Conservation (phyloP, 2,888 invertebrate genomes). For the Orthosia cruda region DNA sequence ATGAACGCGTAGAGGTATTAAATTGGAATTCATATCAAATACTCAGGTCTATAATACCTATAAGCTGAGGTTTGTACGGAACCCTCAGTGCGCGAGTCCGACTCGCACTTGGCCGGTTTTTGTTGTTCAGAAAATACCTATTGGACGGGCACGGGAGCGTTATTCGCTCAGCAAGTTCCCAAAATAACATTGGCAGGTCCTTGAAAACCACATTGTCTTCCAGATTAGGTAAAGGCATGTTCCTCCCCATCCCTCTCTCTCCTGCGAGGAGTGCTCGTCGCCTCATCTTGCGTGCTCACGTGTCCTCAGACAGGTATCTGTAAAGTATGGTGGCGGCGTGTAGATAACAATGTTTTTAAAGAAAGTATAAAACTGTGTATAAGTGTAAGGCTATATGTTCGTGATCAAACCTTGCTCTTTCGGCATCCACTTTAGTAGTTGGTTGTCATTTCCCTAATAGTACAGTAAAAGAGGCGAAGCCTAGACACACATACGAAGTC, state of each 20-base stretch:
- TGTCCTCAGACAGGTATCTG: conserved; percentile 64
- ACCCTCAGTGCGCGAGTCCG: no score
- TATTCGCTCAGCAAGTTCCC: conserved; percentile 65
- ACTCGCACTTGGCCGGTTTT: no score
- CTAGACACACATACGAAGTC: no score
- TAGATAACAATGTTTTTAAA: conserved; percentile 50
- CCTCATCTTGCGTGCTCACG: conserved; percentile 86
- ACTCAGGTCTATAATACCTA: no score
- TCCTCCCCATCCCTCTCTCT: conserved; percentile 66
- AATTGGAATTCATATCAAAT: no score
- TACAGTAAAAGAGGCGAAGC: no score
- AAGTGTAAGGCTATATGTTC: neutral
- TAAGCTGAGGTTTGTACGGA: no score
- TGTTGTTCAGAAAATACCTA: conserved; percentile 60
- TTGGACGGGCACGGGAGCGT: conserved; percentile 33
- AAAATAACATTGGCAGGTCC: conserved; percentile 83
- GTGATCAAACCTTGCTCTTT: neutral
- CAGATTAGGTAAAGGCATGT: conserved; percentile 90
- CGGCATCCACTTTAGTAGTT: neutral
- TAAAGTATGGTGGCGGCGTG: conserved; percentile 63
- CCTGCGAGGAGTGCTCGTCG: conserved; percentile 59
- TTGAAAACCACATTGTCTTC: conserved; percentile 87
- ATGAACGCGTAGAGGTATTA: no score
- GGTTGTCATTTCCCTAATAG: neutral
- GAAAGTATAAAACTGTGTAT: conserved; percentile 22